These are phyloP conservation scores for Meles meles DNA, from an alignment of 2,113 vertebrate species.

Conservation along the genomic window DNA sequence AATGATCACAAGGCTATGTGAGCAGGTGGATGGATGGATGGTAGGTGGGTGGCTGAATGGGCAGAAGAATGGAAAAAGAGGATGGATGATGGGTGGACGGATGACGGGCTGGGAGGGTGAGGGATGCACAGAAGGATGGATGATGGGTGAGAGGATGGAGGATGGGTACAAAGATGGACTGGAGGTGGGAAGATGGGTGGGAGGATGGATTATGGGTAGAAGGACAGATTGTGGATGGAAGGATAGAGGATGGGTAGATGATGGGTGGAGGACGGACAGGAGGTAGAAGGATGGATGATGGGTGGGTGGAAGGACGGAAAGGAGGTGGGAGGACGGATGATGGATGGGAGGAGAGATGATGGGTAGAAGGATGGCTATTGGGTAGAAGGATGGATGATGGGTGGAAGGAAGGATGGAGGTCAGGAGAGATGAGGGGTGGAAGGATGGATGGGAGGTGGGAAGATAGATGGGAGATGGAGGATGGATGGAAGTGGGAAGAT, in stretches of 20 bases:
- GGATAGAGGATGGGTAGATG: background rate
- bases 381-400: no score
- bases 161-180: no score
- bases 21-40: background rate
- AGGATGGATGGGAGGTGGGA: background rate
- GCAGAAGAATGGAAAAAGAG: no score
- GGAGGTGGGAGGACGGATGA: background rate
- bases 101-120: background rate
- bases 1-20: background rate
- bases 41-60: background rate
- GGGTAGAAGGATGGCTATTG: background rate
- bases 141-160: background rate
- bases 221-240: background rate
- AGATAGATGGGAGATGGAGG: background rate
- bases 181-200: background rate
- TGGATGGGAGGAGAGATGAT: background rate
- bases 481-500: background rate
- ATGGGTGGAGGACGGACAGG: rapidly evolving
- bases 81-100: background rate
- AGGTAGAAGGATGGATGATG: background rate
- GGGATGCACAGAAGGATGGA: no score
- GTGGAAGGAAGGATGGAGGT: background rate
- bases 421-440: no score
- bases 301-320: background rate
- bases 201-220: background rate